Base-by-base conservation (phyloP, 37 sponge, comb jelly and placozoan species). In the Diacarnus erythraeanus region DNA sequence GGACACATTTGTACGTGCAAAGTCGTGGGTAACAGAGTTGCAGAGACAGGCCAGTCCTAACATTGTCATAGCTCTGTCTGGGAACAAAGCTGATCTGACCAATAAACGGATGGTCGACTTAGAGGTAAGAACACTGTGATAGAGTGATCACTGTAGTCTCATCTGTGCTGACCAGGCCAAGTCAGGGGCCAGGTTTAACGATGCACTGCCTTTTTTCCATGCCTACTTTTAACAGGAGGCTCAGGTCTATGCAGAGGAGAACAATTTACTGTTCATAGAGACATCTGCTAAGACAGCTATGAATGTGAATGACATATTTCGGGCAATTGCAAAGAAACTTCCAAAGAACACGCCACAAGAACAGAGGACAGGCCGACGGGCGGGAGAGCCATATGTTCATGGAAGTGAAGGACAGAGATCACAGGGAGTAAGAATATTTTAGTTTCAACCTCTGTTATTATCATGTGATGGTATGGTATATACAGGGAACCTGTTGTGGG, bases 251-350 rank as follows among this genome's bases (percentile, higher is more conserved):
- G 99, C 99, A 71, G 94, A 96, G 27, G 99, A 99, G 73, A 96
- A 99, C 67, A 77, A 86, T 63, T 74, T 99, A 61, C 73, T 99
- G 56, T 96, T 99, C 69, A 99, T 99, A 97, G 99, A 99, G 81
- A 99, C 99, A 1, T 99, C 99, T 40, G 99, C 99, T 21, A 99
- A 99, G 78, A 99, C 99, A 23, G 99, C 97, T 0, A 94, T 96
- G 93, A 99, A 99, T 39, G 99, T 99, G 9, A 97, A 94, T 35
- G 97, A 99, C 27, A 94, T 96, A 17, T 99, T 99, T 71, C 58
- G 96, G 60, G 97, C 95, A 85, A 99, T 99, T 47, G 95, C 96
- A 42, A 95, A 95, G 69, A 92, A 92, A 41, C 77, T 95, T 15
- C 96, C 96, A 2, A 95, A 95, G 85, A 83, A 71, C 43, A 81